Conservation (phyloP, 1,140 invertebrate genomes). For the Bactericera cockerelli region DNA sequence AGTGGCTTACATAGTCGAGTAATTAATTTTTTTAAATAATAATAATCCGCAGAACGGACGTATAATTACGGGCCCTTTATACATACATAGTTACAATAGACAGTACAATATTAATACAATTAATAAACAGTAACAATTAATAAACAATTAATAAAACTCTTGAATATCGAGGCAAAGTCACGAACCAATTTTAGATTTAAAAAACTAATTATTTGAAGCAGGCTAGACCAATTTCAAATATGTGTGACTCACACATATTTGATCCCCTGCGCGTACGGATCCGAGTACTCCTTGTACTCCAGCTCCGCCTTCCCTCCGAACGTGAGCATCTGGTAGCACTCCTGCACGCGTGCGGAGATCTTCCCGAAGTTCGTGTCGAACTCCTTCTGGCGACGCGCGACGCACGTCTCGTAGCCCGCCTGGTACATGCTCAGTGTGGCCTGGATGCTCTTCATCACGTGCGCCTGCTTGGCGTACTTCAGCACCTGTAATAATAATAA, state of each 20-base stretch:
- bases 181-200: no score
- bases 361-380: conserved; percentile 79
- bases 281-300: conserved; percentile 83
- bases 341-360: conserved; percentile 81
- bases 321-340: conserved; percentile 99
- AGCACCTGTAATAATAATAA: conserved; percentile 48
- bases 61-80: no score
- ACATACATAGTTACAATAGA: no score
- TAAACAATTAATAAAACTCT: no score
- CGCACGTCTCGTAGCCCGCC: conserved; percentile 49
- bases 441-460: conserved; percentile 70
- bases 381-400: conserved; percentile 54
- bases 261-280: conserved; percentile 93
- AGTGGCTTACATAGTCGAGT: no score
- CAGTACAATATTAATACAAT: no score
- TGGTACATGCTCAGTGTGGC: conserved; percentile 57
- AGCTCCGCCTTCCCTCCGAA: conserved; percentile 93
- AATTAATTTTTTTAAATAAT: no score
- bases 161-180: no score
- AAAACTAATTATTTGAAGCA: no score
- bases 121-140: no score
- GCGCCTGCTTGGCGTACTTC: conserved; percentile 53
- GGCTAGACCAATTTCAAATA: no score
- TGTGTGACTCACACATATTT: conserved; percentile 76
- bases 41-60: no score